Conservation (phyloP, 2,113 vertebrate species). For the Trematomus loennbergii region DNA sequence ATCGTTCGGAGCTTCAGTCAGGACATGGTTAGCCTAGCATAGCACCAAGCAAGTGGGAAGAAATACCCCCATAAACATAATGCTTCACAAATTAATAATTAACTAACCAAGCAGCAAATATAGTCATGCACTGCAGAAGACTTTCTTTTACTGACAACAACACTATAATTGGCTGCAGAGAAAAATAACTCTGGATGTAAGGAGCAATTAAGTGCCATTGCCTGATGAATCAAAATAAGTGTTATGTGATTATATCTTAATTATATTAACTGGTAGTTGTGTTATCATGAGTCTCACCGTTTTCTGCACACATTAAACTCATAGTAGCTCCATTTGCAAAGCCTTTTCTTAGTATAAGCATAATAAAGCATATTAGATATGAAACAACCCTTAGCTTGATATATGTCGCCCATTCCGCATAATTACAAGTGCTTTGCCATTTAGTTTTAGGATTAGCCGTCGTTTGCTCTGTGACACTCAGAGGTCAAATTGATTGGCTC, state of each 20-base stretch:
- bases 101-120: background rate
- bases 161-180: background rate
- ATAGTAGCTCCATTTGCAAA: background rate
- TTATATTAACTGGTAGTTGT: slow-evolving; percentile 19
- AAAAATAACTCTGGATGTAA: background rate
- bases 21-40: background rate
- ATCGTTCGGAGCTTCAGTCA: background rate
- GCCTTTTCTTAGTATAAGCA: slow-evolving; percentile 24
- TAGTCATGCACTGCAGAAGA: background rate
- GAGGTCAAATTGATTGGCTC: slow-evolving; percentile 29
- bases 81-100: background rate
- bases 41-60: background rate
- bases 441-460: slow-evolving; percentile 20
- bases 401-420: slow-evolving; percentile 31
- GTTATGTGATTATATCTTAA: slow-evolving; percentile 12
- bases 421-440: slow-evolving; percentile 28
- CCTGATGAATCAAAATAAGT: slow-evolving; percentile 24
- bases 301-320: slow-evolving; percentile 28
- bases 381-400: slow-evolving; percentile 4
- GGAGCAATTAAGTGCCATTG: background rate
- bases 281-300: slow-evolving; percentile 4
- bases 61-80: background rate
- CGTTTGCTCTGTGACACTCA: background rate
- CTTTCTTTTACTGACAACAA: background rate
- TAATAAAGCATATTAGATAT: slow-evolving; percentile 34